These are phyloP conservation scores for Pimpla rufipes DNA, from an alignment of 2,888 invertebrate genomes.

Conservation along the genomic window DNA sequence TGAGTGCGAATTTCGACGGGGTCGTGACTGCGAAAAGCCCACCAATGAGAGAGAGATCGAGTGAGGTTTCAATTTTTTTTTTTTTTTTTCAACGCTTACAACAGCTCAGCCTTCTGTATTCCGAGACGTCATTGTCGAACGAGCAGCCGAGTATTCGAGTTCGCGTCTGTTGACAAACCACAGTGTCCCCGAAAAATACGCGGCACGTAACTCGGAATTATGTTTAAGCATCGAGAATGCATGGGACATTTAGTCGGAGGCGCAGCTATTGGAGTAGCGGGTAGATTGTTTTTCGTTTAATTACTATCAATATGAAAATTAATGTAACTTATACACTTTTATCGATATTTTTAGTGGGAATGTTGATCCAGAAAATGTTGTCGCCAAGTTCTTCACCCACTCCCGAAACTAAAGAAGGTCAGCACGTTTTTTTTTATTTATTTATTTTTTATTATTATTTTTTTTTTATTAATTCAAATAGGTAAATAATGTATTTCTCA, in stretches of 20 bases:
- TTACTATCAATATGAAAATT: neutral
- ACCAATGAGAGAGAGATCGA: neutral
- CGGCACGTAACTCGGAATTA: neutral
- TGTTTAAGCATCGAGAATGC: constrained; percentile 57
- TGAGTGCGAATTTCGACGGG: neutral
- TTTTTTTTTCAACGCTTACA: constrained; percentile 6
- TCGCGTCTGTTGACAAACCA: constrained; percentile 5
- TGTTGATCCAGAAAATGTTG: constrained; percentile 55
- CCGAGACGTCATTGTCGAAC: neutral
- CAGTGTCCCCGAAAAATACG: neutral
- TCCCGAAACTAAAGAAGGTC: constrained; percentile 23
- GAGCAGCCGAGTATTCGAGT: neutral
- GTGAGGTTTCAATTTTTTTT: constrained; percentile 20
- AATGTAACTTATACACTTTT: neutral
- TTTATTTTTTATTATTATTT: neutral
- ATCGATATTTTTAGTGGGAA: constrained; percentile 50
- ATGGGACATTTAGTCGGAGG: constrained; percentile 51
- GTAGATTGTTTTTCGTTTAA: constrained; percentile 23
- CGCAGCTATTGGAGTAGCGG: constrained; percentile 63
- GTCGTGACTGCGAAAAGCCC: too few species aligned
- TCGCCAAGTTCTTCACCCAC: constrained; percentile 48
- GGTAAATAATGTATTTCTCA: neutral
- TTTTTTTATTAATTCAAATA: neutral
- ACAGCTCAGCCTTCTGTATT: neutral
- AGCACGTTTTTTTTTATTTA: neutral